Base-by-base conservation (phyloP, 2,113 vertebrate species). In the Fulmarus glacialis region DNA sequence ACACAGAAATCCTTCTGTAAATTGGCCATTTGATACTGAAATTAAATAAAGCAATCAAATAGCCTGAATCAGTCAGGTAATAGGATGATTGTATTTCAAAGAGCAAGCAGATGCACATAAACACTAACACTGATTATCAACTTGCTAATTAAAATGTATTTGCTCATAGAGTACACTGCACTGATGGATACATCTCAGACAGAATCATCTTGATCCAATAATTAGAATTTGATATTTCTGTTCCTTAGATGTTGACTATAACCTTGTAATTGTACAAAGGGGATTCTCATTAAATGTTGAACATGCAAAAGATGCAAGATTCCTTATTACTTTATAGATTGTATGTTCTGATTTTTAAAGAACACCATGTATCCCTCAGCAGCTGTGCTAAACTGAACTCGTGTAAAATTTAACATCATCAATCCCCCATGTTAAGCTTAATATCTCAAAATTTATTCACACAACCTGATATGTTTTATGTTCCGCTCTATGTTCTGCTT, bases 21-120 rank as follows among this genome's bases (percentile, higher is more conserved):
- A 91, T 80, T 78, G 32, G 45, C 3, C 15, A 68, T 89, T 74
- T 75, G 40, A 92, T 88, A 75, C 19, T 78, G 50, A 94, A 94
- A 94, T 91, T 74, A 81, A 87, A 89, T 42, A 80, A 81, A 70
- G 11, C 20, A 68, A 90, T 59, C 13, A 93, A 72, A 87, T 87
- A 94, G 21, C 24, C 14, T 43, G 53, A 79, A 42, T 95, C 48
- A 80, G 40, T 3, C 64, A 94, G 56, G 52, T 83, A 85, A 13
- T 7, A 30, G 18, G 34, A 53, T 73, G 26, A 86, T 63, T 70
- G 3, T 29, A 47, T 74, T 70, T 92, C 26, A 70, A 83, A 91
- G 21, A 70, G 16, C 32, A 86, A 67, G 22, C 38, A 94, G 74
- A 86, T 90, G 38, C 17, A 83, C 22, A 34, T 70, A 83, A 87